These are phyloP conservation scores for Carassius auratus DNA, from an alignment of 2,113 vertebrate genomes.

Conservation along the genomic window DNA sequence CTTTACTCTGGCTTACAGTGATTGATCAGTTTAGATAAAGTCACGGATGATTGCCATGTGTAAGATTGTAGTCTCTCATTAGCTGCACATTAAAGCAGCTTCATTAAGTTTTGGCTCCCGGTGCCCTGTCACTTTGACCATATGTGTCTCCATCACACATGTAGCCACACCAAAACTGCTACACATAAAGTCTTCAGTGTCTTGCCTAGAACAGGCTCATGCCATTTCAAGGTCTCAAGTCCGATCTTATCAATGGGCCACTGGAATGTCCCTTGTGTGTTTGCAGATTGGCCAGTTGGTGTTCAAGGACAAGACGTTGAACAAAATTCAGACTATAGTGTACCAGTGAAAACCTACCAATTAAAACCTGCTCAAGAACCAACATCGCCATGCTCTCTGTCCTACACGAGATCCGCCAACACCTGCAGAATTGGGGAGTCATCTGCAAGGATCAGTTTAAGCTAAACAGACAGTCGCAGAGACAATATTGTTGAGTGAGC, in stretches of 20 bases:
- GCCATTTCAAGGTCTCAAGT: background rate
- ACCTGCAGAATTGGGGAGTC: conserved; percentile 87
- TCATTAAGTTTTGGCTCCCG: conserved; percentile 49
- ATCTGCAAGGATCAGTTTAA: conserved; percentile 98
- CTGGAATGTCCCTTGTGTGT: background rate
- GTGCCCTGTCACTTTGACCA: conserved; percentile 40
- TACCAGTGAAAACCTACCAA: conserved; percentile 86
- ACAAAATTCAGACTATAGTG: conserved; percentile 95
- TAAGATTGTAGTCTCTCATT: conserved; percentile 42
- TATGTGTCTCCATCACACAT: conserved; percentile 44
- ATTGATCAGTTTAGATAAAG: conserved; percentile 40
- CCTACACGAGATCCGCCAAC: conserved; percentile 93
- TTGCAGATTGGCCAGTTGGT: conserved; percentile 92
- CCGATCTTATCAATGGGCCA: conserved; percentile 64
- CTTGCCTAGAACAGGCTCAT: background rate
- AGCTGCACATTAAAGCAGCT: conserved; percentile 36
- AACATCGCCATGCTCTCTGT: conserved; percentile 97
- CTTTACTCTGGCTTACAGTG: conserved; percentile 12
- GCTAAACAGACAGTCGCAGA: conserved; percentile 70
- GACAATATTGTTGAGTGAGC: conserved; percentile 16
- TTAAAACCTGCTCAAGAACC: conserved; percentile 96
- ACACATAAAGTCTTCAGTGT: background rate
- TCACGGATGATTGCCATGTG: conserved; percentile 29
- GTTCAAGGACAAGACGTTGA: conserved; percentile 91
- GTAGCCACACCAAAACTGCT: conserved; percentile 16